phyloP scores from a whole-genome alignment of 2,888 invertebrate genomes.

The Argyresthia goedartella region DNA sequence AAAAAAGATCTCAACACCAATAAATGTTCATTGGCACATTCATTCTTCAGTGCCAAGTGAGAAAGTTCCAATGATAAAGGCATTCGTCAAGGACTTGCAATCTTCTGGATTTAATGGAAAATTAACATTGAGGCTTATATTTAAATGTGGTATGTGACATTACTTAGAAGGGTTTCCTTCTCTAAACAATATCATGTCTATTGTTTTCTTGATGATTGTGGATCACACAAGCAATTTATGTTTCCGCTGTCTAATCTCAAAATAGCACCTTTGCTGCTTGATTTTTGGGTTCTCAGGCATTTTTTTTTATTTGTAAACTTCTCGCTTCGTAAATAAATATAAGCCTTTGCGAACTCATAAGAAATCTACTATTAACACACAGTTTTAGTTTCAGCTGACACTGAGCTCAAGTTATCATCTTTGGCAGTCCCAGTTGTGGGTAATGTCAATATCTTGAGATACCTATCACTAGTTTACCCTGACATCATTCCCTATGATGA shows the following conservation, averaged over 20 bases:
- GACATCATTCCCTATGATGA: conserved; percentile 66
- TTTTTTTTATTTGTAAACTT: no score
- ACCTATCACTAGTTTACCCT: conserved; percentile 70
- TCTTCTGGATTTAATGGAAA: conserved; percentile 20
- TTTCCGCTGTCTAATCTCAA: no score
- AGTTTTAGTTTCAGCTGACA: conserved; percentile 64
- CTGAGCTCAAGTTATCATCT: conserved; percentile 72
- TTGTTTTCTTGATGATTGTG: background rate
- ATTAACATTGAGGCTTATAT: conserved; percentile 77
- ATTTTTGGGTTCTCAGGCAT: no score
- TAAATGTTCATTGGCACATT: conserved; percentile 70
- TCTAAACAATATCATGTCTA: background rate
- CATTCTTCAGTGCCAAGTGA: conserved; percentile 74
- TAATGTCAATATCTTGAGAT: conserved; percentile 80
- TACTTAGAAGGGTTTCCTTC: background rate
- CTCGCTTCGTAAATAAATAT: no score
- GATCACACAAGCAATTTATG: background rate
- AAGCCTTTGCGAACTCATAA: no score
- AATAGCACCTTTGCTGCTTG: no score
- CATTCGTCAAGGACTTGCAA: conserved; percentile 36
- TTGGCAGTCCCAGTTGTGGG: conserved; percentile 74
- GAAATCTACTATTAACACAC: no score
- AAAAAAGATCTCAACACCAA: conserved; percentile 58
- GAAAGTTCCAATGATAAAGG: conserved; percentile 38
- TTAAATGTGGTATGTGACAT: conserved; percentile 77